phyloP scores from a whole-genome alignment of 2,888 invertebrate species.

The Cyaniris semiargus region DNA sequence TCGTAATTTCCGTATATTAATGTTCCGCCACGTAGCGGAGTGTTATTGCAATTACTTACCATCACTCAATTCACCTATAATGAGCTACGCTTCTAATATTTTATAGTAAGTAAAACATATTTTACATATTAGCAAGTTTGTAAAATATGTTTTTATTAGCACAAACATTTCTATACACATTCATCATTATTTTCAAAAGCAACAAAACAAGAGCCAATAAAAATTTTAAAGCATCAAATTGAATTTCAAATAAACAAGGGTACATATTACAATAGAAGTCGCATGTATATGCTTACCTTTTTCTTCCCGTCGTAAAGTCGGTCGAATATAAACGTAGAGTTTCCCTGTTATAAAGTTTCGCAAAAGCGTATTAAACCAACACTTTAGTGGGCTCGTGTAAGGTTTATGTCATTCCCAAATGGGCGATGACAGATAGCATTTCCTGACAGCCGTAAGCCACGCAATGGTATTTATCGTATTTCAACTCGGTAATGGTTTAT shows the following conservation, averaged over 20 bases:
- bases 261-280: background rate
- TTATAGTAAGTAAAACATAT: background rate
- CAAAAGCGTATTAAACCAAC: slow-evolving; percentile 43
- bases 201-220: background rate
- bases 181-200: no score
- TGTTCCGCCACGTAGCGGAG: background rate
- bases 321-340: background rate
- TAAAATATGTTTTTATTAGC: no score
- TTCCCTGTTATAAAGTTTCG: slow-evolving; percentile 33
- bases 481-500: slow-evolving; percentile 35
- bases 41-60: background rate
- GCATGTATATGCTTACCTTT: slow-evolving; percentile 6
- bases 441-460: slow-evolving; percentile 45
- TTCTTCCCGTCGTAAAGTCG: slow-evolving; percentile 2
- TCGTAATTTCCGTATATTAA: background rate
- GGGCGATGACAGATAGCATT: slow-evolving; percentile 48
- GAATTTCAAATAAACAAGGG: slow-evolving; percentile 2
- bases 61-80: background rate
- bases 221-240: background rate
- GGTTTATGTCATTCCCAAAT: slow-evolving; percentile 47
- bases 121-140: background rate
- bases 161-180: no score
- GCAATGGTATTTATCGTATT: slow-evolving; percentile 42
- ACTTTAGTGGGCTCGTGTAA: slow-evolving; percentile 43
- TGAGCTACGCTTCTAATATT: background rate